phyloP scores from a whole-genome alignment of 2,888 invertebrate genomes.

The Graphium colonna region DNA sequence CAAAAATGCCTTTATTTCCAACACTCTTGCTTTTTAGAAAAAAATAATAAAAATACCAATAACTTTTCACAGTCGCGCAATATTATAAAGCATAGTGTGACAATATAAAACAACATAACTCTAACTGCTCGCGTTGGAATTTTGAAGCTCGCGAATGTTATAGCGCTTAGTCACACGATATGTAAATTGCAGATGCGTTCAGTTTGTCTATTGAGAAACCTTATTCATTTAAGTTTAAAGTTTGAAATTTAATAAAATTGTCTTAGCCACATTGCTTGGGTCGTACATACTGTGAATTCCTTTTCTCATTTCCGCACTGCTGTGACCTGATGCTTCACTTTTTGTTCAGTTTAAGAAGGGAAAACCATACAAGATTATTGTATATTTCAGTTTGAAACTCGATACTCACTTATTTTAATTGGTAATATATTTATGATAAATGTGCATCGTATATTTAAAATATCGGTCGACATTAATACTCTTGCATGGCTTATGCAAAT shows the following conservation, averaged over 20 bases:
- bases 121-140: constrained; percentile 17
- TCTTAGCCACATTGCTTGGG: neutral
- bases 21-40: too few relatives aligned
- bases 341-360: constrained; percentile 20
- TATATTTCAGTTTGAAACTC: constrained; percentile 20
- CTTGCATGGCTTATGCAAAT: too few relatives aligned
- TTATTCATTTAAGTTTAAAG: neutral
- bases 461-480: too few relatives aligned
- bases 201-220: neutral
- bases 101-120: constrained; percentile 11
- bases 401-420: too few relatives aligned
- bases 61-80: too few relatives aligned
- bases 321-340: constrained; percentile 21
- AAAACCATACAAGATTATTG: constrained; percentile 23
- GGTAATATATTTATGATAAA: too few relatives aligned
- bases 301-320: constrained; percentile 23
- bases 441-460: too few relatives aligned
- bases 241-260: constrained; percentile 1
- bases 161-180: constrained; percentile 19
- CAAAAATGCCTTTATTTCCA: too few relatives aligned
- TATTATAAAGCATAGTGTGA: too few relatives aligned
- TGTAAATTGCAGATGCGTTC: constrained; percentile 11
- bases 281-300: constrained; percentile 17
- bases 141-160: constrained; percentile 15
- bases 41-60: too few relatives aligned